Percentiles rank a stretch among this genome's conserved stretches.
phyloP scores from a whole-genome alignment of 1,140 invertebrate species.

The Lepidurus apus region DNA sequence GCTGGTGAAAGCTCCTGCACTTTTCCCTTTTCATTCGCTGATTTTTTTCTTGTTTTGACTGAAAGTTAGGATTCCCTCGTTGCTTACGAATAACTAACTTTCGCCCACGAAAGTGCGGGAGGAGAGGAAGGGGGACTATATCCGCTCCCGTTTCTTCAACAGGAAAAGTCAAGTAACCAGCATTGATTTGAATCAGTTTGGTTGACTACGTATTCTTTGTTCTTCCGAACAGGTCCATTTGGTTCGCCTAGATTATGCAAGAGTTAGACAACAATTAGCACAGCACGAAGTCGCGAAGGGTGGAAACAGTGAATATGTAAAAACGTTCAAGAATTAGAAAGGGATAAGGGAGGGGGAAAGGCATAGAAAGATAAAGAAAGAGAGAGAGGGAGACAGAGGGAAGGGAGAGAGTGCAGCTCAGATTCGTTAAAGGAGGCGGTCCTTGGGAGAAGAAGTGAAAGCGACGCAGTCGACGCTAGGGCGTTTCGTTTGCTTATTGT shows the following conservation, averaged over 20 bases:
- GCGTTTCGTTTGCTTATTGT: slow-evolving; percentile 26
- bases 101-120: neutral
- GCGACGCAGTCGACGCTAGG: slow-evolving; percentile 25
- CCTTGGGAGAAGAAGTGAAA: slow-evolving; percentile 21
- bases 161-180: too few relatives aligned
- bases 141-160: too few relatives aligned
- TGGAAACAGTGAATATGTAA: neutral
- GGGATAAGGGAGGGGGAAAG: neutral
- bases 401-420: neutral
- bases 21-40: neutral
- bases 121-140: too few relatives aligned
- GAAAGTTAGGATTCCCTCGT: neutral
- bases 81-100: slow-evolving; percentile 7
- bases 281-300: neutral
- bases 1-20: neutral
- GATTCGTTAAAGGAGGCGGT: neutral
- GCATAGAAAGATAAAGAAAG: neutral
- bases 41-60: neutral
- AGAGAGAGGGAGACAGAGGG: slow-evolving; percentile 16
- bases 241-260: neutral
- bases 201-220: too few relatives aligned
- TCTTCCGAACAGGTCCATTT: too few relatives aligned
- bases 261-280: neutral
- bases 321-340: slow-evolving; percentile 16
- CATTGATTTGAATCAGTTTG: too few relatives aligned